A percentile compares a stretch with the other conserved stretches of the same genome.
phyloP scores from a whole-genome alignment of 2,113 vertebrate genomes.

The Cisticola juncidis region DNA sequence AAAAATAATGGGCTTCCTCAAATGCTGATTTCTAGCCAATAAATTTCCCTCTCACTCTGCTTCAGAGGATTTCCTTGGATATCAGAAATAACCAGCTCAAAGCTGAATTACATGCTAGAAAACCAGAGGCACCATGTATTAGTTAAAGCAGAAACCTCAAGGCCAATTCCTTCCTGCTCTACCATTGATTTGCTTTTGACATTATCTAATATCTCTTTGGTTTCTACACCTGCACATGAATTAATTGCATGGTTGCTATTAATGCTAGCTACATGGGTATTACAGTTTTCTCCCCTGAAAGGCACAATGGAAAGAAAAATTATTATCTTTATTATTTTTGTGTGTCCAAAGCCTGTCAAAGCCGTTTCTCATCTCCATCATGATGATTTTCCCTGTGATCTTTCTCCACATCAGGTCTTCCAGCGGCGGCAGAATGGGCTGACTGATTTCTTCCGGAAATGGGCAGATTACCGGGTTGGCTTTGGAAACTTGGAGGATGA shows the following conservation, averaged over 20 bases:
- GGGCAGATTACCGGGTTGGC: slow-evolving; percentile 90
- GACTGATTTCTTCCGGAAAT: slow-evolving; percentile 95
- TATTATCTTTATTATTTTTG: neutral
- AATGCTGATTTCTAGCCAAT: neutral
- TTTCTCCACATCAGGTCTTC: slow-evolving; percentile 81
- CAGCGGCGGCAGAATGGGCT: slow-evolving; percentile 95
- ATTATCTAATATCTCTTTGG: neutral
- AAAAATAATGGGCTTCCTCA: neutral
- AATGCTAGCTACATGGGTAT: neutral
- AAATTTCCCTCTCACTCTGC: neutral
- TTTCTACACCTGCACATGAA: neutral
- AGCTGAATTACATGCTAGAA: neutral
- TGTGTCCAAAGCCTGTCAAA: neutral
- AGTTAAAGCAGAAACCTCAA: neutral
- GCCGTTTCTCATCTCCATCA: neutral
- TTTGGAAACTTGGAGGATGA: slow-evolving; percentile 97
- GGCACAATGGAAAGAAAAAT: neutral
- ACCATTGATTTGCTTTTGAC: neutral
- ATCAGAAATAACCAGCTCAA: neutral
- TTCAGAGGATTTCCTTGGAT: neutral
- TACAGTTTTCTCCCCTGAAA: neutral
- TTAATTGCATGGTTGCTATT: neutral
- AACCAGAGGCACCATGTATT: neutral
- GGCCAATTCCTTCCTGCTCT: neutral
- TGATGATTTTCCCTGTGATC: neutral